A percentile compares a stretch with the other conserved stretches of the same genome.
These are phyloP conservation scores for Thalassarche chlororhynchos DNA, from an alignment of 2,113 vertebrate genomes.

Conservation along the genomic window DNA sequence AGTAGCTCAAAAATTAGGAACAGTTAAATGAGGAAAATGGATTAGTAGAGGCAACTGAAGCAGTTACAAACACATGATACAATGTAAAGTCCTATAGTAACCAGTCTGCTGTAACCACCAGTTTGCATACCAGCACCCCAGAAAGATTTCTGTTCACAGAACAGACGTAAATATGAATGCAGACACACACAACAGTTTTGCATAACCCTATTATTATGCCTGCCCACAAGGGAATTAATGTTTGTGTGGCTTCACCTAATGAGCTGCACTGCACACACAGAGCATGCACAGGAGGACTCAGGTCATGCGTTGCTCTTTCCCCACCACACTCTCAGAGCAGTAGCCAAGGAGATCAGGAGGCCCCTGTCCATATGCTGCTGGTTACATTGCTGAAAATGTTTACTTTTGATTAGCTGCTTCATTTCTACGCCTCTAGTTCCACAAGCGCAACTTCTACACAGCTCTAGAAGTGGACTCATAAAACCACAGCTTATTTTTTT, in stretches of 20 bases:
- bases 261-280: fast-evolving
- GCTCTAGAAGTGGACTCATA: background rate
- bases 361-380: fast-evolving
- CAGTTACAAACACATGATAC: background rate
- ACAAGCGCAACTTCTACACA: background rate
- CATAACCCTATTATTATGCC: background rate
- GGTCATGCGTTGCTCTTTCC: fast-evolving
- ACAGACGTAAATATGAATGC: fast-evolving
- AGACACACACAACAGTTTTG: background rate
- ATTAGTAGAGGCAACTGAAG: background rate
- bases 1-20: background rate
- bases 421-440: background rate
- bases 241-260: background rate
- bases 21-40: background rate
- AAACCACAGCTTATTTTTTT: background rate
- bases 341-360: background rate
- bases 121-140: background rate
- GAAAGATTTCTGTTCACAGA: background rate
- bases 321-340: background rate
- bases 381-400: background rate
- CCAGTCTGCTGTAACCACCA: background rate
- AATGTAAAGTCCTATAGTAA: background rate
- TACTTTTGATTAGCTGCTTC: background rate
- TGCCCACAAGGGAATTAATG: background rate
- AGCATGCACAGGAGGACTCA: background rate